Percentiles rank a stretch among this genome's conserved stretches.
Evolutionary conservation across 1,140 invertebrate species (phyloP).

Genomic region (Chionoecetes opilio): DNA sequence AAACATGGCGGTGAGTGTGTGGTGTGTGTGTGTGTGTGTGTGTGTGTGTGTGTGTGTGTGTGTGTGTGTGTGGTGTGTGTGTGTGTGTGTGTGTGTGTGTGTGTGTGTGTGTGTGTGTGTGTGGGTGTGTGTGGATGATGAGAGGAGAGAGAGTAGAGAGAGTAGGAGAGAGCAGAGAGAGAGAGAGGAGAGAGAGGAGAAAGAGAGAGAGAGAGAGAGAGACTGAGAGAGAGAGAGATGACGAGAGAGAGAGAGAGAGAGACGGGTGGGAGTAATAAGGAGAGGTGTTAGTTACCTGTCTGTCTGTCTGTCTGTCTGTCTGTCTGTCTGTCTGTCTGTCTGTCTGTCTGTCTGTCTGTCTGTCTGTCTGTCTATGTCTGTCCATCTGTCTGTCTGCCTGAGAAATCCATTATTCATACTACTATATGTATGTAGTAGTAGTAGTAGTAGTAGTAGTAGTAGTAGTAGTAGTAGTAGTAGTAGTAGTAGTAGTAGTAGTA

Average conservation of each 20-base stretch:
- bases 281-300: too few relatives aligned
- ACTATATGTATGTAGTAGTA: too few relatives aligned
- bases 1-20: constrained; percentile 25
- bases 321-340: not conserved
- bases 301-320: too few relatives aligned
- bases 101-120: constrained; percentile 4
- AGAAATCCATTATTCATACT: too few relatives aligned
- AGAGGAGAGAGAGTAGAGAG: not conserved
- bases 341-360: not conserved
- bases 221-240: not conserved
- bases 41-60: constrained; percentile 32
- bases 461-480: too few relatives aligned
- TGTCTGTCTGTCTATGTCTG: too few relatives aligned
- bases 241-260: not conserved
- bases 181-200: not conserved
- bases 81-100: constrained; percentile 55
- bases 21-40: constrained; percentile 25
- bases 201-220: constrained; percentile 31
- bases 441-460: too few relatives aligned
- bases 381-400: too few relatives aligned
- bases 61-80: constrained; percentile 22
- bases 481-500: too few relatives aligned
- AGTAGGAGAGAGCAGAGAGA: not conserved
- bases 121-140: not conserved
- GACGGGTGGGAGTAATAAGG: too few relatives aligned